A percentile compares a stretch with the other conserved stretches of the same genome.
Evolutionary conservation across 2,888 invertebrate genomes (phyloP).

Genomic region (Chironomus tentans): DNA sequence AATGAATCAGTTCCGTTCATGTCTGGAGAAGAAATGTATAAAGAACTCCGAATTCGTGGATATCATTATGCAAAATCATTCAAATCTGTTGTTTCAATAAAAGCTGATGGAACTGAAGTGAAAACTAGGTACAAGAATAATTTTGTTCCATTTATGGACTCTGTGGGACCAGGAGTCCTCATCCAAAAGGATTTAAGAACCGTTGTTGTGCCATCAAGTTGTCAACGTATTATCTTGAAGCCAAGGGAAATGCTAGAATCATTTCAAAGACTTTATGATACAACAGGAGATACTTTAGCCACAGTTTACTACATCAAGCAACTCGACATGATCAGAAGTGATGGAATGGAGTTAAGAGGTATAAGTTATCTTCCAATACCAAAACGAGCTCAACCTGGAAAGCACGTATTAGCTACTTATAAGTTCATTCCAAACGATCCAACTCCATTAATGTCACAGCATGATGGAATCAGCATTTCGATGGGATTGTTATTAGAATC

Average conservation of each 20-base stretch:
- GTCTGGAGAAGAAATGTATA: slow-evolving; percentile 57
- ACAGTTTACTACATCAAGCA: slow-evolving; percentile 36
- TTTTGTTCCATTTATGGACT: slow-evolving; percentile 84
- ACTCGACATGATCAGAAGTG: slow-evolving; percentile 46
- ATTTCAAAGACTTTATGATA: slow-evolving; percentile 43
- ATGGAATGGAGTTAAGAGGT: slow-evolving; percentile 69
- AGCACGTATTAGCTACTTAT: slow-evolving; percentile 68
- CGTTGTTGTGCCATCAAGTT: slow-evolving; percentile 65
- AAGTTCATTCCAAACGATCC: slow-evolving; percentile 57
- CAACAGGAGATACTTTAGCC: slow-evolving; percentile 32
- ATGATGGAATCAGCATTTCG: slow-evolving; percentile 50
- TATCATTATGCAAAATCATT: slow-evolving; percentile 49
- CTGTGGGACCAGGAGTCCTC: slow-evolving; percentile 75
- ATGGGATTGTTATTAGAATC: slow-evolving; percentile 60
- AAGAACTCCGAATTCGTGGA: slow-evolving; percentile 59
- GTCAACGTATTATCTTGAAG: slow-evolving; percentile 60
- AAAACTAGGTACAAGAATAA: slow-evolving; percentile 60
- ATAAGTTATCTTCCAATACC: slow-evolving; percentile 67
- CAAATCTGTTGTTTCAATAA: slow-evolving; percentile 34
- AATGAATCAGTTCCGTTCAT: slow-evolving; percentile 38
- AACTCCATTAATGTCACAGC: slow-evolving; percentile 31
- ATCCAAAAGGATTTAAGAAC: slow-evolving; percentile 58
- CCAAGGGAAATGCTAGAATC: slow-evolving; percentile 52
- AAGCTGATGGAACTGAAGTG: slow-evolving; percentile 38
- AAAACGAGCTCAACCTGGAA: slow-evolving; percentile 54